phyloP scores from a whole-genome alignment of 2,797 vertebrate genomes.

The Lycodopsis pacificus region DNA sequence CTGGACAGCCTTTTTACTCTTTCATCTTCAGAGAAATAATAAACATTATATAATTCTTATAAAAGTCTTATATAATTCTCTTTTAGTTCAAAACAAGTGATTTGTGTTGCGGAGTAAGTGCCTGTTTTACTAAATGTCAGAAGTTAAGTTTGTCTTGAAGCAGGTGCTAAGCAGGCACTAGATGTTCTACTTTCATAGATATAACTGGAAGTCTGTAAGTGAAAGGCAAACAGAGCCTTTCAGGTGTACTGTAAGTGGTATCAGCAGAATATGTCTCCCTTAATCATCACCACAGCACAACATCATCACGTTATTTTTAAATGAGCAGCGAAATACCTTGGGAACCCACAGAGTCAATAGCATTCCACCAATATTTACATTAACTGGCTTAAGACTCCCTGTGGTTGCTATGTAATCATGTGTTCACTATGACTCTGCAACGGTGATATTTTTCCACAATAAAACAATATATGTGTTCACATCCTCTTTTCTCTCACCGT shows the following conservation, averaged over 20 bases:
- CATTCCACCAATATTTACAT: constrained; percentile 50
- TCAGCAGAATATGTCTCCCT: constrained; percentile 29
- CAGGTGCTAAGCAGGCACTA: not conserved
- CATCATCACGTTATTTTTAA: constrained; percentile 33
- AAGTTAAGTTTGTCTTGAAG: not conserved
- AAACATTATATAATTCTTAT: not conserved
- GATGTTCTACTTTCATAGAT: not conserved
- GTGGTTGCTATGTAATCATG: constrained; percentile 59
- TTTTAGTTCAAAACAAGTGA: not conserved
- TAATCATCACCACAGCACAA: constrained; percentile 33
- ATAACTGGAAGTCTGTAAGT: not conserved
- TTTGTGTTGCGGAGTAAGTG: not conserved
- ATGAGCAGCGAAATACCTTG: constrained; percentile 23
- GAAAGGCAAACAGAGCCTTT: not conserved
- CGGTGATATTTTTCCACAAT: constrained; percentile 47
- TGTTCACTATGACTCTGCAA: constrained; percentile 62
- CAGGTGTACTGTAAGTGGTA: constrained; percentile 9
- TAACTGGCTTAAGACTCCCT: constrained; percentile 26
- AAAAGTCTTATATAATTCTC: not conserved
- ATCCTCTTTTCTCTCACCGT: constrained; percentile 39
- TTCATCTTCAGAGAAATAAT: not conserved
- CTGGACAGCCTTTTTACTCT: not conserved
- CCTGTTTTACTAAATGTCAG: not conserved
- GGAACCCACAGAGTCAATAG: constrained; percentile 44
- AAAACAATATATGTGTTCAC: constrained; percentile 45